Evolutionary conservation across 2,888 invertebrate species (phyloP).

Genomic region (Philhelius pedissequus): DNA sequence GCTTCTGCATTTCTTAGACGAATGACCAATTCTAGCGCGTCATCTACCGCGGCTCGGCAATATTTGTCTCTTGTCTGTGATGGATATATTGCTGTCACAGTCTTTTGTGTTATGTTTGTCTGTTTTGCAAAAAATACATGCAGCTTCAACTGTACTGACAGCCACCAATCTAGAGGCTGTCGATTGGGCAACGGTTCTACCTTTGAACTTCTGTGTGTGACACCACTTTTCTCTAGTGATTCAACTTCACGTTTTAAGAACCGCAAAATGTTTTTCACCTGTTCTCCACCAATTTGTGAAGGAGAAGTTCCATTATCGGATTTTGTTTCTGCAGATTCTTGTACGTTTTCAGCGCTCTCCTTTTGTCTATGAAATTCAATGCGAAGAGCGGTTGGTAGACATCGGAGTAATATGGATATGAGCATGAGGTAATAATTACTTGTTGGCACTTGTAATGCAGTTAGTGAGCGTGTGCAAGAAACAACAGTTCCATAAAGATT

Average conservation of each 20-base stretch:
- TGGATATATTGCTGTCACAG: slow-evolving; percentile 10
- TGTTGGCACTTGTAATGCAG: slow-evolving; percentile 1
- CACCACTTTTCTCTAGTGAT: not conserved
- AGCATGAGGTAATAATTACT: slow-evolving; percentile 17
- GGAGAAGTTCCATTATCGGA: too few relatives aligned
- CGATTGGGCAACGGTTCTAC: not conserved
- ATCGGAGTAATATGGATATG: not conserved
- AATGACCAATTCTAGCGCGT: slow-evolving; percentile 12
- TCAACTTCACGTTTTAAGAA: slow-evolving; percentile 23
- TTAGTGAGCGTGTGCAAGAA: not conserved
- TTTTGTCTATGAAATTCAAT: not conserved
- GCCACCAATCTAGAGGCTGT: slow-evolving; percentile 20
- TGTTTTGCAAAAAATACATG: slow-evolving; percentile 13
- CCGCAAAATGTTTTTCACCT: too few relatives aligned
- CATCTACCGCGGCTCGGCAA: not conserved
- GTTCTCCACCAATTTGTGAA: too few relatives aligned
- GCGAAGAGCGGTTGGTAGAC: slow-evolving; percentile 10
- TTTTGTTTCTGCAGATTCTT: too few relatives aligned
- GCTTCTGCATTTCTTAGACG: slow-evolving; percentile 24
- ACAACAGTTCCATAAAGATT: slow-evolving; percentile 11
- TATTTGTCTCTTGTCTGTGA: not conserved
- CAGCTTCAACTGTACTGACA: not conserved
- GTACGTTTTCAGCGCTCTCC: too few relatives aligned
- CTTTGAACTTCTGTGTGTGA: not conserved
- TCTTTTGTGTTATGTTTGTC: slow-evolving; percentile 3